Evolutionary conservation across 2,113 vertebrate genomes (phyloP), one percentile per base, ranked within the genome.

Genomic region (Epinephelus cyanopodus): DNA sequence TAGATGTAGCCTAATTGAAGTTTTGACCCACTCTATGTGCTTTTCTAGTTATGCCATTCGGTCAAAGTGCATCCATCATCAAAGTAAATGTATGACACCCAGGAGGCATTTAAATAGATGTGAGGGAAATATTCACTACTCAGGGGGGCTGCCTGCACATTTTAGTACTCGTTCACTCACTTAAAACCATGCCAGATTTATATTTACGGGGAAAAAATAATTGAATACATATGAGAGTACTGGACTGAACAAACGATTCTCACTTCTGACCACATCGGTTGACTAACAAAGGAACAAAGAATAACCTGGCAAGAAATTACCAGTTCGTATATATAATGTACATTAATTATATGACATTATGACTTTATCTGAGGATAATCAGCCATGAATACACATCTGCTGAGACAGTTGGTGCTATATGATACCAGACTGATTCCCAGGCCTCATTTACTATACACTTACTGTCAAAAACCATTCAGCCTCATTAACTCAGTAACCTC

Each of bases 401-500:
- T 62, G 3, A 21, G 33, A 68, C 70, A 63, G 70, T 56, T 64
- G 70, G 70, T 52, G 82, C 13, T 19, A 19, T 47, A 21, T 18
- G 23, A 64, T 48, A 23, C 50, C 63, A 74, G 54, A 15, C 19
- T 29, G 70, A 64, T 45, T 52, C 29, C 13, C 39, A 39, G 18
- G 57, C 64, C 39, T 64, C 57, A 60, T 77, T 87, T 77, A 73
- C 60, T 23, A 8, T 68, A 68, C 3, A 15, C 56, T 69, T 52
- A 53, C 52, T 48, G 70, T 74, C 75, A 83, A 21, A 56, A 56
- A 48, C 39, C 42, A 25, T 23, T 65, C 52, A 56, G 52, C n/a
- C 52, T 42, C 82, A 82, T 75, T 79, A 62, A 71, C 37, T 74
- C 27, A 57, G 14, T 27, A 62, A 82, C 54, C 39, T 19, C 62